These are phyloP conservation scores for Pantherophis guttatus DNA, from an alignment of 2,113 vertebrate genomes.

Conservation along the genomic window DNA sequence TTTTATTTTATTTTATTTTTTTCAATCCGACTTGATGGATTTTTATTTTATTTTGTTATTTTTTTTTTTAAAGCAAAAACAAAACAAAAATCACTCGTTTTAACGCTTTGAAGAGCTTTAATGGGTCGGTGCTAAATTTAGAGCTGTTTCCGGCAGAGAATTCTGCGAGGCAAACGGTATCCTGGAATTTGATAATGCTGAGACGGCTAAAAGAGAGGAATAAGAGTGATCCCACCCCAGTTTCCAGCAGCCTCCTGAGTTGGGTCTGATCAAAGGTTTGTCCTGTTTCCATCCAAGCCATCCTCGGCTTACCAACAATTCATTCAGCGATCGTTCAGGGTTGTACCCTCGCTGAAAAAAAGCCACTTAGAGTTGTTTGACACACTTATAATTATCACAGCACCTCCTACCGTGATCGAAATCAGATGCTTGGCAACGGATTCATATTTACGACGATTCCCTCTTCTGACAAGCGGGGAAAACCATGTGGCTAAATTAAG, in stretches of 20 bases:
- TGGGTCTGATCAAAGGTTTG: neutral
- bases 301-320: fast-evolving
- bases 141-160: neutral
- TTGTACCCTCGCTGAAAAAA: no score
- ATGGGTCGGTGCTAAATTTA: neutral
- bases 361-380: no score
- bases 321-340: neutral
- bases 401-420: no score
- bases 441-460: no score
- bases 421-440: no score
- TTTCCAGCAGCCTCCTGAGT: neutral
- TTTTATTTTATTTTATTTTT: conserved; percentile 74
- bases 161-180: neutral
- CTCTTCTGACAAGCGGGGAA: no score
- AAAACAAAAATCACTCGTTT: conserved; percentile 50
- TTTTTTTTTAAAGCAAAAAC: neutral
- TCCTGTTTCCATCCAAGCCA: fast-evolving
- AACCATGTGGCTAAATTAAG: no score
- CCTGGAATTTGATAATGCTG: neutral
- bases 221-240: fast-evolving
- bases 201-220: neutral
- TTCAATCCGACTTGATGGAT: conserved; percentile 76
- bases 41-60: conserved; percentile 51
- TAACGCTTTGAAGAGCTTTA: conserved; percentile 64
- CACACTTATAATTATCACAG: no score